A percentile compares a stretch with the other conserved stretches of the same genome.
phyloP scores from a whole-genome alignment of 2,113 vertebrate species.

The Crotalus helleri region DNA sequence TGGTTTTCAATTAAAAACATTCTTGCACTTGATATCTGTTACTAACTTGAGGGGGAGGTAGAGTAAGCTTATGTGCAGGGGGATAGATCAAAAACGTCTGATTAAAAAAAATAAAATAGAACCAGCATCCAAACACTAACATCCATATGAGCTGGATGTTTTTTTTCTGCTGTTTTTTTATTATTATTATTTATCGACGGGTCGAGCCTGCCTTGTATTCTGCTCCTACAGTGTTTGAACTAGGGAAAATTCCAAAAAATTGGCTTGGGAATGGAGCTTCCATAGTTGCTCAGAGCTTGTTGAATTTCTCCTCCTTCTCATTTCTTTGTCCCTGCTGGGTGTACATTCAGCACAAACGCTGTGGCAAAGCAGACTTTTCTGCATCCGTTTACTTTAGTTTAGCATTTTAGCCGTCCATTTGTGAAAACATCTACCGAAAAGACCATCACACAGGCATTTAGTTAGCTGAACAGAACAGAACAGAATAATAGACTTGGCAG shows the following conservation, averaged over 20 bases:
- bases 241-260: background rate
- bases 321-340: background rate
- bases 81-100: background rate
- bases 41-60: background rate
- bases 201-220: background rate
- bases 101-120: background rate
- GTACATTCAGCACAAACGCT: background rate
- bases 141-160: background rate
- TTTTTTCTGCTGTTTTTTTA: background rate
- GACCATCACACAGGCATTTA: background rate
- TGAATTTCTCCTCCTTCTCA: background rate
- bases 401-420: background rate
- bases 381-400: background rate
- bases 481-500: no score
- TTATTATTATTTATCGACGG: no score
- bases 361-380: background rate
- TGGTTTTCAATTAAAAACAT: conserved; percentile 71
- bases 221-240: background rate
- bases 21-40: conserved; percentile 39
- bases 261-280: background rate
- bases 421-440: background rate
- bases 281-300: background rate
- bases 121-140: background rate
- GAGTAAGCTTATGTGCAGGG: background rate
- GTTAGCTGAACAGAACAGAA: background rate